Conservation (phyloP, 2,888 invertebrate genomes). For the Oligia latruncula region DNA sequence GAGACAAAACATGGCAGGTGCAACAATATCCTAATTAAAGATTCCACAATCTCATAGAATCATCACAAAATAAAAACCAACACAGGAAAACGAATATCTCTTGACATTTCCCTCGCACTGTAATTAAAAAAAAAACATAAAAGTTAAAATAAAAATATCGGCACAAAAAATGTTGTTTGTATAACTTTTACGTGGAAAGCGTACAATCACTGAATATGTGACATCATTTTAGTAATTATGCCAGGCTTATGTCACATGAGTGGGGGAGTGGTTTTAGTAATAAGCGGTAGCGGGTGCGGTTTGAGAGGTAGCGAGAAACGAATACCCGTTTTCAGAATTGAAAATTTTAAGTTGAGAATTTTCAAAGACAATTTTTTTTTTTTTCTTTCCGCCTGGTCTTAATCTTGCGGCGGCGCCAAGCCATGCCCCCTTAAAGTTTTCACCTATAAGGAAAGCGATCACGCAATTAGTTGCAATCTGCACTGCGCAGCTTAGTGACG, state of each 20-base stretch:
- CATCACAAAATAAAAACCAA: neutral
- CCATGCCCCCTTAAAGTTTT: no score
- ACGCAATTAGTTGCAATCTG: no score
- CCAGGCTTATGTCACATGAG: conserved; percentile 46
- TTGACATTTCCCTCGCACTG: neutral
- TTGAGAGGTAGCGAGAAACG: neutral
- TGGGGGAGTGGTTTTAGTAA: neutral
- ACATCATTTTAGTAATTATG: conserved; percentile 53
- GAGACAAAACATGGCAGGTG: no score
- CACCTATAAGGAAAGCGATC: no score
- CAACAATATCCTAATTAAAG: no score
- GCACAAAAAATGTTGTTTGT: neutral
- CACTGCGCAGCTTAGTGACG: no score
- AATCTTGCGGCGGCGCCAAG: no score
- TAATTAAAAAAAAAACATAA: neutral
- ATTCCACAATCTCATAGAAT: no score
- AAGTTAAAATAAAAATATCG: conserved; percentile 10
- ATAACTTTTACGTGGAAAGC: conserved; percentile 1
- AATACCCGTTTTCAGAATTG: no score
- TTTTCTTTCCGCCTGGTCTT: no score
- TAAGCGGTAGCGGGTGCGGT: conserved; percentile 16
- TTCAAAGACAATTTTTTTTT: no score
- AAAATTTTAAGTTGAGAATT: no score
- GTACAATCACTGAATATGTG: conserved; percentile 24
- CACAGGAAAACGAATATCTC: neutral